Evolutionary conservation across 2,113 vertebrate genomes (phyloP), one percentile per base, ranked within the genome.

Genomic region (Sinocyclocheilus rhinocerous): DNA sequence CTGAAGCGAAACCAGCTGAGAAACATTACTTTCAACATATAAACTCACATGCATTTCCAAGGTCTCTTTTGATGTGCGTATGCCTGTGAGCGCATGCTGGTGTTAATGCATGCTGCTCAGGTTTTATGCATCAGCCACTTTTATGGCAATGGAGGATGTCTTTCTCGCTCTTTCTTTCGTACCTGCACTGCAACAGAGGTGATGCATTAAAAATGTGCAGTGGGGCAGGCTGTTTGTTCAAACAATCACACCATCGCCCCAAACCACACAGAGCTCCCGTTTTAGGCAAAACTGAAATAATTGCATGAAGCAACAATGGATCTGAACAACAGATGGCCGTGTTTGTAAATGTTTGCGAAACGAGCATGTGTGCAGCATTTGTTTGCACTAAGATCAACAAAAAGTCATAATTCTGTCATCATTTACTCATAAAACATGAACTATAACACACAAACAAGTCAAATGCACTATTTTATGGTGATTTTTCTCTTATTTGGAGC

Each of bases 321-420:
- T 50, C 7, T 39, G 29, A 61, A 24, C 29, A 65, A 81, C 76
- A 81, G 86, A 84, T 81, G 76, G 39, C 76, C 4, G 69, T 69
- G 83, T 87, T 79, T 86, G 85, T 67, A 81, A 81, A 55, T 84
- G 50, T 79, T 61, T 75, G 52, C 8, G 22, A 48, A 10, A 18
- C 4, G 63, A 61, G 50, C 22, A 59, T 81, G 48, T 78, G 69
- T 88, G 76, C 9, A 57, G 76, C 52, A 18, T 85, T 57, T 69
- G 67, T 76, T 70, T 77, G 63, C 24, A 29, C 50, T n/a, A n/a
- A n/a, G n/a, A n/a, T n/a, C 24, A 11, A 8, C 6, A 24, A 76
- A 52, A 52, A 50, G 4, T 55, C 16, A 48, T 9, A 76, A 72
- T 39, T 72, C 69, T 72, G 69, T 6, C 73, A 76, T 42, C 75